Evolutionary conservation across 2,797 vertebrate species (phyloP), one percentile per base, ranked within the genome.

Genomic region (Sphaeramia orbicularis): DNA sequence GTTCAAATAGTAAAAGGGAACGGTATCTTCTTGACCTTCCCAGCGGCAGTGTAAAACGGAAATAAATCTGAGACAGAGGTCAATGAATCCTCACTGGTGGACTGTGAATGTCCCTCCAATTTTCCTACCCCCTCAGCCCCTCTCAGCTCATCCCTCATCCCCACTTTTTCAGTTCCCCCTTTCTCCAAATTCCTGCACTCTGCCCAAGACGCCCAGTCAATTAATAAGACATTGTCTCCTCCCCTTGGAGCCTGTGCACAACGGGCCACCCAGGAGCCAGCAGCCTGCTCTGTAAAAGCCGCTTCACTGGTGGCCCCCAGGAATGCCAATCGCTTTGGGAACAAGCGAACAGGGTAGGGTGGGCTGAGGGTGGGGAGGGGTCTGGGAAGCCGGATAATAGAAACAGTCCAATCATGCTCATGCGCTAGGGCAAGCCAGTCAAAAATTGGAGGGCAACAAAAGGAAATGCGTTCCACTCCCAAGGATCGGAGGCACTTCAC

Each of bases 221-320:
- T 95, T 95, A 95, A 94, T 93, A 94, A 95, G 94, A 94, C 93
- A 95, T 95, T 89, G 93, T 94, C 91, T 91, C 94, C 94, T 91
- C 94, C 94, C 92, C 88, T 79, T 19, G 52, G 83, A 86, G 90
- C 87, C 86, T 38, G 70, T 79, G 89, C 82, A 92, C 88, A 93
- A 92, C 87, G 52, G 96, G 95, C 96, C 97, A 98, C 97, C 97
- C 97, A 98, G 94, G 95, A 97, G 95, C 92, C 89, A 86, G 62
- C 81, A 1, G 86, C 91, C 90, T 93, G 90, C 85, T 71, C 61
- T 76, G 95, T 94, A 95, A 96, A 96, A 95, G 95, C 95, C 91
- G 96, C 97, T 95, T 94, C 97, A 93, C 95, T 96, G 96, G 97
- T 97, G 96, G 97, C 95, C 97, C 93, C 95, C 95, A 96, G 94